phyloP scores from a whole-genome alignment of 2,888 invertebrate species.

The Pseudococcus longispinus region DNA sequence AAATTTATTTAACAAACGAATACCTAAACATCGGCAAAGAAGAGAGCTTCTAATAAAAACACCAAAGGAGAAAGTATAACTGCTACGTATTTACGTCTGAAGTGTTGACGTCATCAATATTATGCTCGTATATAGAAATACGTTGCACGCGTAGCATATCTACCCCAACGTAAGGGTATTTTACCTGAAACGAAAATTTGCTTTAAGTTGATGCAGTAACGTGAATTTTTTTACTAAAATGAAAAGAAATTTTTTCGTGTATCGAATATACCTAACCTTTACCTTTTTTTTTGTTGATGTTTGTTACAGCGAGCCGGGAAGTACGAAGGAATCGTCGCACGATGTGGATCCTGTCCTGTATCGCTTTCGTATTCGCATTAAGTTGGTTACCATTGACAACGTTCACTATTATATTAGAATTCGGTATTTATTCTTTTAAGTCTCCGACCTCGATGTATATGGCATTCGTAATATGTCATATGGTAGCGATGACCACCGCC shows the following conservation, averaged over 20 bases:
- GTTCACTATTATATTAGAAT: constrained; percentile 65
- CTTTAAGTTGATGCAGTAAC: background rate
- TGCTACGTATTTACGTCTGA: background rate
- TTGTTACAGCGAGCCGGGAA: constrained; percentile 60
- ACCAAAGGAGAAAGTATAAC: background rate
- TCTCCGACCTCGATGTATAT: constrained; percentile 62
- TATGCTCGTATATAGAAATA: background rate
- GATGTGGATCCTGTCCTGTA: constrained; percentile 65
- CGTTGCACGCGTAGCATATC: no score
- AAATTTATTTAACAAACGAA: background rate
- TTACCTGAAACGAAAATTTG: background rate
- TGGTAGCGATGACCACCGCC: constrained; percentile 68
- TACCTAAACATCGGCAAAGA: background rate
- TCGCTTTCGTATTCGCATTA: constrained; percentile 67
- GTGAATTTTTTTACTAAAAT: background rate
- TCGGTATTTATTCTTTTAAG: constrained; percentile 59
- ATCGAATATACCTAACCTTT: background rate
- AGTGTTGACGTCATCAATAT: background rate
- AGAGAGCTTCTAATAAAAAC: background rate
- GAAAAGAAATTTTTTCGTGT: background rate
- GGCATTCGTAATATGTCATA: constrained; percentile 66
- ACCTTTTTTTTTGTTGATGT: background rate
- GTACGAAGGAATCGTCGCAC: constrained; percentile 62
- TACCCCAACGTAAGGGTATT: no score
- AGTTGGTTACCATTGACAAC: constrained; percentile 69